Base-by-base conservation (phyloP, 2,797 vertebrate genomes). In the Vireo griseus region DNA sequence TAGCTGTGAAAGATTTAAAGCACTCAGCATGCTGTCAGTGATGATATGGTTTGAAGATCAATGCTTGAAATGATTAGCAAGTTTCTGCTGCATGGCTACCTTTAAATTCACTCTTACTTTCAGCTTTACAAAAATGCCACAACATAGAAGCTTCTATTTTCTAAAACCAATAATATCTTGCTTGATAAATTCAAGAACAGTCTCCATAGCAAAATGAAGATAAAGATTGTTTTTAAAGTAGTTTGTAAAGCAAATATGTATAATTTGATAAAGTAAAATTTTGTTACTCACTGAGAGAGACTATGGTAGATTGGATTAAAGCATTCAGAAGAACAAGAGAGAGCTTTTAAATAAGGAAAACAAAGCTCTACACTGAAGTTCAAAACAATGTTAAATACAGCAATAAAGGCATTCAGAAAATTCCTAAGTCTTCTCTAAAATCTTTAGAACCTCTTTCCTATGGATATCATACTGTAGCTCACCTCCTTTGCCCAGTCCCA, bases 211-310 rank as follows among this genome's bases (percentile, higher is more conserved):
- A 80, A 42, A 90, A 75, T 18, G 66, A 78, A 86, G 35, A 62
- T 26, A 82, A 73, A 66, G 33, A 54, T 6, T 61, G 54, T 3
- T 63, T 59, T 51, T 54, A 22, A 67, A 54, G 37, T 17, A 44
- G 20, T 74, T 79, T 76, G 80, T 42, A 51, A 84, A 90, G 75
- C 72, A 85, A 82, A 31, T 63, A 82, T 11, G 3, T 51, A 92
- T 37, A 35, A 90, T 33, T 90, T 48, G 47, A 93, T 78, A 83
- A 85, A 94, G 50, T 52, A 93, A 96, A 97, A 82, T 83, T 80
- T 85, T 94, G 62, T 94, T 98, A 98, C 98, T 98, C 98, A 98
- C 98, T 95, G 97, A 97, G 91, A 98, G 83, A 91, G 97, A 97
- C 97, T 98, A 97, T 51, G 92, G 96, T 92, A 96, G 94, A 96